A percentile compares a stretch with the other conserved stretches of the same genome.
Evolutionary conservation across 2,888 invertebrate genomes (phyloP).

Genomic region (Nephrocerus scutellatus): DNA sequence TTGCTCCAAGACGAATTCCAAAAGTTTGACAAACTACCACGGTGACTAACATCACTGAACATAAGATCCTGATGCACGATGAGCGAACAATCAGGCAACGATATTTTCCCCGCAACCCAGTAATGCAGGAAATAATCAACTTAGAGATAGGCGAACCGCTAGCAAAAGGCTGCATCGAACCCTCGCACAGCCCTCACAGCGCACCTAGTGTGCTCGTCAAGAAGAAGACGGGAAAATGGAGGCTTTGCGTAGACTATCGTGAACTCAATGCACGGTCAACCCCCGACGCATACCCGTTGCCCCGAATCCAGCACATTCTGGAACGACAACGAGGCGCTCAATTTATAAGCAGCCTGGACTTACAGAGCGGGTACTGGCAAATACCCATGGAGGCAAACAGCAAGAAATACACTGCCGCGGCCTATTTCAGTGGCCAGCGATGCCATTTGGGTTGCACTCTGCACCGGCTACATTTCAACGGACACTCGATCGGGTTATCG

Average conservation of each 20-base stretch:
- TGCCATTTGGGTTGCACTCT: slow-evolving; percentile 1
- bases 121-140: slow-evolving; percentile 3
- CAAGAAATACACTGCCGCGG: neutral
- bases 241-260: slow-evolving; percentile 9
- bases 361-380: slow-evolving; percentile 8
- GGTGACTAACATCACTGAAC: neutral
- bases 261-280: slow-evolving; percentile 1
- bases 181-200: slow-evolving; percentile 2
- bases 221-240: slow-evolving; percentile 2
- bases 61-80: neutral
- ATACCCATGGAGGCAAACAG: neutral
- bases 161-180: neutral
- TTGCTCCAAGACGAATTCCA: too few relatives aligned
- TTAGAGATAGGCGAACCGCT: neutral
- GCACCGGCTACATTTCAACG: slow-evolving; percentile 3
- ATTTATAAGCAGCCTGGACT: neutral
- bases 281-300: slow-evolving; percentile 3
- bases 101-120: slow-evolving; percentile 2
- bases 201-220: neutral
- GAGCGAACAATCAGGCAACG: neutral
- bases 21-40: too few relatives aligned
- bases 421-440: neutral
- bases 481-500: neutral
- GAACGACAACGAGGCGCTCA: neutral
- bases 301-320: neutral